A percentile compares a stretch with the other conserved stretches of the same genome.
phyloP scores from a whole-genome alignment of 2,797 vertebrate genomes.

The Hyperoplus immaculatus region DNA sequence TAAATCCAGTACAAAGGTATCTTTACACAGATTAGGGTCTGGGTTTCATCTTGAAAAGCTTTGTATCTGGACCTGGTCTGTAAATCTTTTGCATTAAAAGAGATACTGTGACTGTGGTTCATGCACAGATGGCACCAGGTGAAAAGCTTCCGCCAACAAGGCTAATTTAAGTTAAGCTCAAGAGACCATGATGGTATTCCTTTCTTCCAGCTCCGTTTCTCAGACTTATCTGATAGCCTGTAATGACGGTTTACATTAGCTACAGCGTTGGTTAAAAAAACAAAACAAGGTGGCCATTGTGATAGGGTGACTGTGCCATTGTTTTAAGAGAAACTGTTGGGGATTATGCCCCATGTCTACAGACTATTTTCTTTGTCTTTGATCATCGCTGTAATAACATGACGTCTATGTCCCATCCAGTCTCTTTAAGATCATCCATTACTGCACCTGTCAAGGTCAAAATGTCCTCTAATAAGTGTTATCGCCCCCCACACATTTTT shows the following conservation, averaged over 20 bases:
- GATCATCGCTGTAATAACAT: conserved; percentile 50
- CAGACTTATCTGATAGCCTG: conserved; percentile 13
- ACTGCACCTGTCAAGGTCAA: conserved; percentile 22
- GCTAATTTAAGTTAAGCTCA: conserved; percentile 40
- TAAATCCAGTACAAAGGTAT: background rate
- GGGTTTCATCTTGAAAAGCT: background rate
- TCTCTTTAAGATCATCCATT: conserved; percentile 15
- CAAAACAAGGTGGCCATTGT: conserved; percentile 42
- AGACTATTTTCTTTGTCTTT: conserved; percentile 48
- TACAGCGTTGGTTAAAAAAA: conserved; percentile 22
- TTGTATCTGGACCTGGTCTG: background rate
- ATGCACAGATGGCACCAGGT: conserved; percentile 51
- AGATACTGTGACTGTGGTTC: conserved; percentile 39
- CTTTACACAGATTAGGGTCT: background rate
- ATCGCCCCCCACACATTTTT: background rate
- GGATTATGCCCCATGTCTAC: conserved; percentile 31
- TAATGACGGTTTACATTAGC: conserved; percentile 54
- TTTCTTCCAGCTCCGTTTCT: conserved; percentile 20
- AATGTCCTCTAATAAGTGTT: conserved; percentile 28
- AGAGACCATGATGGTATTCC: conserved; percentile 19
- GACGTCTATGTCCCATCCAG: conserved; percentile 8
- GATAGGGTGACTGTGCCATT: conserved; percentile 40
- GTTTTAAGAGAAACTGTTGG: conserved; percentile 48
- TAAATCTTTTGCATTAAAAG: conserved; percentile 10
- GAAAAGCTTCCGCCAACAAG: conserved; percentile 55